These are phyloP conservation scores for Clusia tigrina DNA, from an alignment of 2,888 invertebrate genomes.

Conservation along the genomic window DNA sequence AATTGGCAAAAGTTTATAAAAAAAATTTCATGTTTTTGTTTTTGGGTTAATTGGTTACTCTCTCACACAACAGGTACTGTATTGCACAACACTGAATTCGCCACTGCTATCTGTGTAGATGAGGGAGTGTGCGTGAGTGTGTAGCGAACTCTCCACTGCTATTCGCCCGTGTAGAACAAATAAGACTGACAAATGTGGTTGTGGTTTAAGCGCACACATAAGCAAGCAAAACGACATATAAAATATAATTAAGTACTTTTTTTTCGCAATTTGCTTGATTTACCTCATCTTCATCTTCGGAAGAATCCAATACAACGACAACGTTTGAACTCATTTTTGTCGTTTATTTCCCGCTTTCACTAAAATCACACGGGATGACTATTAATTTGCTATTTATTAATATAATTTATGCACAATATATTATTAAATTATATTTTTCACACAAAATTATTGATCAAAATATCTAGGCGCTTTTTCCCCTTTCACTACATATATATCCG, in stretches of 20 bases:
- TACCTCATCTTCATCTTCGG: slow-evolving; percentile 64
- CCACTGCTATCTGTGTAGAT: slow-evolving; percentile 13
- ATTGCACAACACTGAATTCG: neutral
- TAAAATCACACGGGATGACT: neutral
- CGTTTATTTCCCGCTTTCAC: neutral
- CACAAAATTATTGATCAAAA: neutral
- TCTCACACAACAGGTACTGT: neutral
- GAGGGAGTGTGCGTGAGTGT: slow-evolving; percentile 10
- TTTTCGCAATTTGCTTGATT: slow-evolving; percentile 37
- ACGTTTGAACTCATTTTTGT: slow-evolving; percentile 57
- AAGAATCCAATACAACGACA: slow-evolving; percentile 62
- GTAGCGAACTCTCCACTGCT: slow-evolving; percentile 21
- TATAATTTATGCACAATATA: no score
- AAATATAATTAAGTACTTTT: slow-evolving; percentile 24
- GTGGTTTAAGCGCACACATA: slow-evolving; percentile 15
- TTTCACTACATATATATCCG: slow-evolving; percentile 37
- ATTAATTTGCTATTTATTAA: neutral
- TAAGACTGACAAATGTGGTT: slow-evolving; percentile 15
- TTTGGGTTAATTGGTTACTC: no score
- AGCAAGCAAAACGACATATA: neutral
- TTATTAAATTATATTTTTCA: neutral
- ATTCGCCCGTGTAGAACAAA: slow-evolving; percentile 15
- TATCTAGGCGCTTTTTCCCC: slow-evolving; percentile 28
- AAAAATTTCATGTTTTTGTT: no score
- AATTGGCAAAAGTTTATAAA: no score